Base-by-base conservation (phyloP, 2,113 vertebrate species). In the Myotis davidii region DNA sequence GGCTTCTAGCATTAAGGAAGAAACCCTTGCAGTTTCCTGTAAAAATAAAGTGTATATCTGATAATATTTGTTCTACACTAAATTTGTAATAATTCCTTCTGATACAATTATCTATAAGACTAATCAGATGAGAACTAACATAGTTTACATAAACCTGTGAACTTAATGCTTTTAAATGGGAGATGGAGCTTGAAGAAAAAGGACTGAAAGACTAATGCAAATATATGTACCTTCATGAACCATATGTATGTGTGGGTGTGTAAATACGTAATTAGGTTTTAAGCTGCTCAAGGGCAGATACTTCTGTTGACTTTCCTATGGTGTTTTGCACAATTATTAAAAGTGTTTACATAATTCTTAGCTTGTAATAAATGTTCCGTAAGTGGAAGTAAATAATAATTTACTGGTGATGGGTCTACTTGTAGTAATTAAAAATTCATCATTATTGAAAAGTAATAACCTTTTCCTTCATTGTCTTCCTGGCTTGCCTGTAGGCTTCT, bases 401-500 rank as follows among this genome's bases (percentile, higher is more conserved):
- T 88, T 50, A 87, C 70, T 85, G 10, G 7, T 85, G 34, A 92
- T 18, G 69, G 82, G 82, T 85, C 52, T 61, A 37, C 34, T 72
- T 85, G 39, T 82, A 84, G 48, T 82, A 79, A 79, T 39, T 95
- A 37, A 84, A 85, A 93, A 86, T 45, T 54, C 81, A 73, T 65
- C 54, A 88, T 27, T 54, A 42, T 52, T 54, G 13, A 82, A 67
- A 90, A 85, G 54, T 50, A 91, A 78, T 73, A 5, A 69, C 32
- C 45, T 82, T 88, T 77, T 82, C 84, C 56, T 97, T 95, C n/a
- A 91, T 77, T 76, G 72, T 89, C 45, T 90, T 91, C 14, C 18
- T 65, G 61, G 1, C 23, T 81, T 95, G 21, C 11, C 56, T 87
- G 65, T 70, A 54, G 39, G 45, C 14, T 94, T 77, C 70, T 88